These are phyloP conservation scores for Fregetta grallaria DNA, from an alignment of 2,113 vertebrate genomes.

Conservation along the genomic window DNA sequence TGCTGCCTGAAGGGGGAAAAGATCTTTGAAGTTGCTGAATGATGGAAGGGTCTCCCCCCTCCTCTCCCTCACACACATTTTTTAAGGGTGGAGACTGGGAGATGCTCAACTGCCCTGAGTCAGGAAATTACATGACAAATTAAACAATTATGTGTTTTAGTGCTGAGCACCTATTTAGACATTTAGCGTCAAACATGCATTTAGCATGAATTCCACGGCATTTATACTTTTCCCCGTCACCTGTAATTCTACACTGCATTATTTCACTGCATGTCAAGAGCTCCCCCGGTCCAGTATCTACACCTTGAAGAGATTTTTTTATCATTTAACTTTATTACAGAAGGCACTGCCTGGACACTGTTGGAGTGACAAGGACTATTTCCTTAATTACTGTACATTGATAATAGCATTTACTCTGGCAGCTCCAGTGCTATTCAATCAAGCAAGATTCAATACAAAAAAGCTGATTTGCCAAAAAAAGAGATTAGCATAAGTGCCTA, in stretches of 20 bases:
- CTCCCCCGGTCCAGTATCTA: neutral
- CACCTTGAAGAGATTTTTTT: conserved; percentile 67
- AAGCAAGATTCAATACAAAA: conserved; percentile 75
- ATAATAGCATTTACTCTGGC: conserved; percentile 77
- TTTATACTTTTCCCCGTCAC: neutral
- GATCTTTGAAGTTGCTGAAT: conserved; percentile 54
- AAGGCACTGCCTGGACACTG: conserved; percentile 61
- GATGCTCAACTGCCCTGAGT: conserved; percentile 53
- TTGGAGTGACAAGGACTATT: conserved; percentile 75
- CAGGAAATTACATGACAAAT: conserved; percentile 64
- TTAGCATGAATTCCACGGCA: neutral
- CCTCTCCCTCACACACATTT: neutral
- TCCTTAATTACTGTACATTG: conserved; percentile 76
- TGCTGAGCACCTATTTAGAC: neutral
- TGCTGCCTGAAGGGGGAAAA: conserved; percentile 52
- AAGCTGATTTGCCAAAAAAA: conserved; percentile 77
- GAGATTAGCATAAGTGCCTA: conserved; percentile 74
- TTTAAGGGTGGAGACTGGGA: conserved; percentile 32
- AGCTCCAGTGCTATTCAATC: conserved; percentile 73
- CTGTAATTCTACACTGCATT: neutral
- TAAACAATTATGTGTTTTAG: conserved; percentile 56
- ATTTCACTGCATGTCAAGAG: neutral
- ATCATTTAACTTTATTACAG: conserved; percentile 73
- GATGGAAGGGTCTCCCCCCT: conserved; percentile 36
- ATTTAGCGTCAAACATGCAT: neutral